A percentile compares a stretch with the other conserved stretches of the same genome.
Evolutionary conservation across 2,888 invertebrate genomes (phyloP).

Genomic region (Leptinotarsa tumamoca): DNA sequence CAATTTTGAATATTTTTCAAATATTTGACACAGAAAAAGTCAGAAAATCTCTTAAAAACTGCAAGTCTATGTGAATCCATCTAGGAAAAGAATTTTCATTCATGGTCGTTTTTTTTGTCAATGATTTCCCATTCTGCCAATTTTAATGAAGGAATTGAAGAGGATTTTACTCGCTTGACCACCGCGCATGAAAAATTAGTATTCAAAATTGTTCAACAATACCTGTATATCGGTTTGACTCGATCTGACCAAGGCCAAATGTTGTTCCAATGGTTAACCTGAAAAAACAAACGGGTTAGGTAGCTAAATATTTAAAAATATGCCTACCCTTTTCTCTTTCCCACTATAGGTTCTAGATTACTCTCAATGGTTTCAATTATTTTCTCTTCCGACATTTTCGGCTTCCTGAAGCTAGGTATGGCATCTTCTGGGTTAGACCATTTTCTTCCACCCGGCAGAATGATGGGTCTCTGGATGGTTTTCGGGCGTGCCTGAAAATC

Average conservation of each 20-base stretch:
- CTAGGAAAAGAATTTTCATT: too few species aligned
- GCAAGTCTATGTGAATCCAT: too few species aligned
- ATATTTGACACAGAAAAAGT: too few species aligned
- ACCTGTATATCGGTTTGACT: slow-evolving; percentile 72
- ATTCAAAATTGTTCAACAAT: slow-evolving; percentile 49
- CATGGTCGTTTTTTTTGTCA: too few species aligned
- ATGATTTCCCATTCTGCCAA: too few species aligned
- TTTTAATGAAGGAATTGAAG: too few species aligned
- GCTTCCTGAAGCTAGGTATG: slow-evolving; percentile 54
- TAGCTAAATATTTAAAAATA: slow-evolving; percentile 26
- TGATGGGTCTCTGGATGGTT: slow-evolving; percentile 70
- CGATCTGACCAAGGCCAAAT: slow-evolving; percentile 73
- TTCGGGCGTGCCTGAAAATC: slow-evolving; percentile 7
- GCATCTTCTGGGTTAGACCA: slow-evolving; percentile 88
- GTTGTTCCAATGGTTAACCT: slow-evolving; percentile 76
- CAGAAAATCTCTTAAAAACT: too few species aligned
- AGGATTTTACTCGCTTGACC: too few species aligned
- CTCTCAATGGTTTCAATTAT: slow-evolving; percentile 87
- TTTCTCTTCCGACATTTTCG: slow-evolving; percentile 85
- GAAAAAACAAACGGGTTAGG: slow-evolving; percentile 63
- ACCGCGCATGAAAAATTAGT: not conserved
- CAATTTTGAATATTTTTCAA: too few species aligned
- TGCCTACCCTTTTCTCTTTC: slow-evolving; percentile 86
- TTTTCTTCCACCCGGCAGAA: slow-evolving; percentile 81
- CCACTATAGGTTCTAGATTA: slow-evolving; percentile 88